Evolutionary conservation across 2,113 vertebrate genomes (phyloP).

Genomic region (Dermatemys mawii): DNA sequence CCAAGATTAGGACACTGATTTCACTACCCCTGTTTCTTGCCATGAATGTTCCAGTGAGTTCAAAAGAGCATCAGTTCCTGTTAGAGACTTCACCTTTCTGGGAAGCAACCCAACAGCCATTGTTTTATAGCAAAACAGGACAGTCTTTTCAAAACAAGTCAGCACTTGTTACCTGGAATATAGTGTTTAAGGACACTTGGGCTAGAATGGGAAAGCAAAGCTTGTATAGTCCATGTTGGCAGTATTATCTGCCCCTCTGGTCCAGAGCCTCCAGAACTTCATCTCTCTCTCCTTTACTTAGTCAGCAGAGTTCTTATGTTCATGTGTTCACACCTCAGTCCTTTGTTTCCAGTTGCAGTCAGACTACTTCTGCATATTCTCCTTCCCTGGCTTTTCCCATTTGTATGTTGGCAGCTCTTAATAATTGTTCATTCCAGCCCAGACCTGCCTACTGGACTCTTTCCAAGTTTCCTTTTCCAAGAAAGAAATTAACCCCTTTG

Average conservation of each 20-base stretch:
- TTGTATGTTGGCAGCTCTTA: not conserved
- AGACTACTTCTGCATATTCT: not conserved
- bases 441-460: not conserved
- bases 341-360: not conserved
- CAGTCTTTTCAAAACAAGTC: not conserved
- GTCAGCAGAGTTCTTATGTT: not conserved
- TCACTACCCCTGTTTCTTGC: not conserved
- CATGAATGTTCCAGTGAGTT: not conserved
- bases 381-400: not conserved
- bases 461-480: not conserved
- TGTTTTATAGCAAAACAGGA: not conserved
- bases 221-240: not conserved
- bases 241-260: not conserved
- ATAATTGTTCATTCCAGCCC: not conserved
- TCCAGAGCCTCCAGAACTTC: not conserved
- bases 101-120: not conserved
- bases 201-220: too few species aligned
- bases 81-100: not conserved
- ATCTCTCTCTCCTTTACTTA: not conserved
- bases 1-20: not conserved
- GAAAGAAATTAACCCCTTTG: not conserved
- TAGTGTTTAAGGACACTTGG: not conserved
- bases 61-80: not conserved
- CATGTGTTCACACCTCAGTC: not conserved
- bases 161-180: not conserved